Evolutionary conservation across 2,888 invertebrate species (phyloP).

Genomic region (Tetranychus piercei): DNA sequence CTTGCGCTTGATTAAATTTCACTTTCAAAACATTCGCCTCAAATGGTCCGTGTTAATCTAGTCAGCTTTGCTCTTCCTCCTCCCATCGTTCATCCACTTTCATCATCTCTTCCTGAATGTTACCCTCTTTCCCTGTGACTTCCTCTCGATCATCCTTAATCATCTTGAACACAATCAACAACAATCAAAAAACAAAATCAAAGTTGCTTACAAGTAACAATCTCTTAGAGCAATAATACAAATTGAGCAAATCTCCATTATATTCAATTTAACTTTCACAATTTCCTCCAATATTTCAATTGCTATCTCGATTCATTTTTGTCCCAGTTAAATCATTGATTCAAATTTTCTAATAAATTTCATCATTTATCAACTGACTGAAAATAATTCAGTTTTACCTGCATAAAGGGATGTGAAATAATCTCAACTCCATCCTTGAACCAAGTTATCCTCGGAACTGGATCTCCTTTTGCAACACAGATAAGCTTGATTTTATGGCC

Average conservation of each 20-base stretch:
- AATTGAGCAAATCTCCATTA: too few relatives aligned
- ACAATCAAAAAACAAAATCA: not conserved
- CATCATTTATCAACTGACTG: not conserved
- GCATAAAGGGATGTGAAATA: slow-evolving; percentile 66
- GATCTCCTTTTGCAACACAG: slow-evolving; percentile 72
- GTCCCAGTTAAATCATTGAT: not conserved
- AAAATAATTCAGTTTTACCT: slow-evolving; percentile 40
- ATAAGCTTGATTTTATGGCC: slow-evolving; percentile 85
- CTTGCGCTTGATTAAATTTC: not conserved
- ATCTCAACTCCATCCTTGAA: slow-evolving; percentile 85
- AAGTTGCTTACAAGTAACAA: not conserved
- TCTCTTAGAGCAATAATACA: too few relatives aligned
- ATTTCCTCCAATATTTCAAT: not conserved
- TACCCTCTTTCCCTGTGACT: not conserved
- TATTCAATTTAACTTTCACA: not conserved
- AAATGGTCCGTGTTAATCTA: not conserved
- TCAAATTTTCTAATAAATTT: not conserved
- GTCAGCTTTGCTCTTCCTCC: not conserved
- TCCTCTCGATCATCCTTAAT: not conserved
- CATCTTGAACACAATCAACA: not conserved
- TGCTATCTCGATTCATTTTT: too few relatives aligned
- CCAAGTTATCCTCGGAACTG: slow-evolving; percentile 82
- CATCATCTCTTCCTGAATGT: not conserved
- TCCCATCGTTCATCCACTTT: not conserved
- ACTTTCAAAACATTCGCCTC: not conserved